Evolutionary conservation across 1,140 invertebrate species (phyloP).

Genomic region (Chelonus insularis): DNA sequence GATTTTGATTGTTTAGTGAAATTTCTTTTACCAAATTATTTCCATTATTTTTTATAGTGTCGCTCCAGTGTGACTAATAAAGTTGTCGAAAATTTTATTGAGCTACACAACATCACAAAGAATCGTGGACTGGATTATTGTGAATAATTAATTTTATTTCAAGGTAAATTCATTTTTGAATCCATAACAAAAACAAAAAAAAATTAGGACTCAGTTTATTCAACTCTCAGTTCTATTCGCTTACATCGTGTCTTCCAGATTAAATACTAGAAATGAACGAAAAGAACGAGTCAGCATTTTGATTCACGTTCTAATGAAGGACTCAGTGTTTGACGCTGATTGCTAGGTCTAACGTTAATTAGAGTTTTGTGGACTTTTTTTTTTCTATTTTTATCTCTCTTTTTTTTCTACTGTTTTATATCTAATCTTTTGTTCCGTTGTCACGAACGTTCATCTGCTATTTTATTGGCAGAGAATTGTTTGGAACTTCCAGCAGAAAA

Average conservation of each 20-base stretch:
- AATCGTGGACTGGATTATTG: too few species aligned
- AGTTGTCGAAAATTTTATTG: too few species aligned
- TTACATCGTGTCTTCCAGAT: constrained; percentile 15
- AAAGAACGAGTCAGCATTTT: constrained; percentile 20
- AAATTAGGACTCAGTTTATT: neutral
- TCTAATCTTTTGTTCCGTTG: neutral
- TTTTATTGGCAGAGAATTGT: neutral
- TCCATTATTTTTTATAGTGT: neutral
- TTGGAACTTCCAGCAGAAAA: neutral
- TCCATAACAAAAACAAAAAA: neutral
- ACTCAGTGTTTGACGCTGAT: constrained; percentile 17
- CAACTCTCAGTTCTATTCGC: neutral
- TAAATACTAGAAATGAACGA: constrained; percentile 7
- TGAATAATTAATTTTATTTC: constrained; percentile 2
- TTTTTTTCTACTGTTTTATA: neutral
- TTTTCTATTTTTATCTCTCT: neutral
- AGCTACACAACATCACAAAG: too few species aligned
- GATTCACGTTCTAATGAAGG: constrained; percentile 24
- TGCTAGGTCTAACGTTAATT: constrained; percentile 23
- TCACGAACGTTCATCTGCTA: neutral
- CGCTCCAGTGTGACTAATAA: neutral
- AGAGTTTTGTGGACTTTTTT: constrained; percentile 7
- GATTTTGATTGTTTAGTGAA: neutral
- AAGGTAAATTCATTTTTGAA: too few species aligned
- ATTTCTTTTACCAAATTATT: neutral